Evolutionary conservation across 2,113 vertebrate genomes (phyloP).

Genomic region (Otis tarda): DNA sequence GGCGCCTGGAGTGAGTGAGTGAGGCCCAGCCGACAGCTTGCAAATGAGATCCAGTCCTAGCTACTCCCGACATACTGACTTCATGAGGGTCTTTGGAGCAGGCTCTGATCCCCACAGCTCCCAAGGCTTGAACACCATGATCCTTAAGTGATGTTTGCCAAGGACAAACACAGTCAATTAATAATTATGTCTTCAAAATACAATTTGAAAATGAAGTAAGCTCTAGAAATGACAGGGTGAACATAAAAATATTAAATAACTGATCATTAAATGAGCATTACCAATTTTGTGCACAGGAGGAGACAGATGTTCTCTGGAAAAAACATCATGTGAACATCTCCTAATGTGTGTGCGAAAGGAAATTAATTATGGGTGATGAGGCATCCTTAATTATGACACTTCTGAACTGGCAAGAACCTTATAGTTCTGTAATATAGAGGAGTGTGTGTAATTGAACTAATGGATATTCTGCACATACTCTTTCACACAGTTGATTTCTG

Average conservation of each 20-base stretch:
- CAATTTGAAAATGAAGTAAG: neutral
- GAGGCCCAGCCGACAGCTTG: neutral
- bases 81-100: neutral
- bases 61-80: fast-evolving
- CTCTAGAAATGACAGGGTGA: neutral
- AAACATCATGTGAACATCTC: neutral
- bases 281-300: neutral
- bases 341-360: neutral
- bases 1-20: neutral
- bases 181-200: neutral
- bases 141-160: neutral
- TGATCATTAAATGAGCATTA: neutral
- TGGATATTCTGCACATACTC: neutral
- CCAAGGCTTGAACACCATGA: neutral
- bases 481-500: neutral
- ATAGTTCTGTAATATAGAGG: neutral
- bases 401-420: neutral
- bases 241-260: neutral
- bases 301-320: neutral
- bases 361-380: neutral
- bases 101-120: neutral
- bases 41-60: neutral
- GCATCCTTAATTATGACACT: neutral
- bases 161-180: neutral
- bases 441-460: neutral